Evolutionary conservation across 2,113 vertebrate species (phyloP).

Genomic region (Heterocephalus glaber): DNA sequence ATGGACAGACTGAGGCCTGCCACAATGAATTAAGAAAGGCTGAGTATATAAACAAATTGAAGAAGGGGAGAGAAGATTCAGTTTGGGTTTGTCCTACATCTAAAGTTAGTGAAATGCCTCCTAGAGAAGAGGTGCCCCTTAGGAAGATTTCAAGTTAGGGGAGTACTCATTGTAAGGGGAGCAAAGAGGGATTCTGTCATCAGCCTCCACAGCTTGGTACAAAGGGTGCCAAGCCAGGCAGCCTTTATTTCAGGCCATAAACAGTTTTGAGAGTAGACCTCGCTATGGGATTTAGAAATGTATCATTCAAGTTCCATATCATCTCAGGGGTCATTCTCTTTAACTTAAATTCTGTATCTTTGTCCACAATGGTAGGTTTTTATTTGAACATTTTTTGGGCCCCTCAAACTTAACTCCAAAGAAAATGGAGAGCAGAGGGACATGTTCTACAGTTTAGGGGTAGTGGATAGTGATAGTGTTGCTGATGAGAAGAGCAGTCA

Average conservation of each 20-base stretch:
- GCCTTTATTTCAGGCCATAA: neutral
- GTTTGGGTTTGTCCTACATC: neutral
- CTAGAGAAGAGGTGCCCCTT: neutral
- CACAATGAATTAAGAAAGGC: neutral
- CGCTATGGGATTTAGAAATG: conserved; percentile 40
- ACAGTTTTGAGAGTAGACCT: conserved; percentile 14
- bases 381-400: neutral
- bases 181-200: neutral
- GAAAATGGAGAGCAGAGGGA: neutral
- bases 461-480: neutral
- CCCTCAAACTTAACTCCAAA: conserved; percentile 16
- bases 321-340: conserved; percentile 34
- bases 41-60: neutral
- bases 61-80: neutral
- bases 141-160: neutral
- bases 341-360: conserved; percentile 47
- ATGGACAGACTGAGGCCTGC: neutral
- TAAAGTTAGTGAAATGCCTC: neutral
- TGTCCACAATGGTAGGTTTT: conserved; percentile 17
- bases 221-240: neutral
- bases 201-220: neutral
- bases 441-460: neutral
- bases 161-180: neutral
- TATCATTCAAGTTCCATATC: neutral
- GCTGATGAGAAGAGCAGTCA: conserved; percentile 15